Evolutionary conservation across 1,140 invertebrate species (phyloP), one percentile per base, ranked within the genome.

Genomic region (Melipona quadrifasciata): DNA sequence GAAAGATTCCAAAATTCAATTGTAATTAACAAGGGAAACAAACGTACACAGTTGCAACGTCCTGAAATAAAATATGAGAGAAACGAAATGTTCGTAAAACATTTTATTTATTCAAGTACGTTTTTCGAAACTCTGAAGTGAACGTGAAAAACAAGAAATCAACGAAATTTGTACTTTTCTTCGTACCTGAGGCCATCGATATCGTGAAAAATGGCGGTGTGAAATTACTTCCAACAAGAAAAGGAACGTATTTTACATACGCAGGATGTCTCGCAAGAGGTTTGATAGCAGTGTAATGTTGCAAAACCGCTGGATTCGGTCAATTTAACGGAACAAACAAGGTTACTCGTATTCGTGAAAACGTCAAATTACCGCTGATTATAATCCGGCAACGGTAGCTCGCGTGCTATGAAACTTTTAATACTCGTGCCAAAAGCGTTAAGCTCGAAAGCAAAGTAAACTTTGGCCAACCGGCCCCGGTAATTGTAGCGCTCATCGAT

Each of bases 321-420:
- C 83, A 78, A 79, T 78, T 71, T 71, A 57, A 16, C 39, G 55
- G 77, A 51, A 70, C 70, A 75, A 79, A 85, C 79, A 51, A 68
- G 79, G 72, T 78, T 71, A 65, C 73, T 65, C 55, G 82, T 58
- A 85, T 82, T 87, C 87, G 73, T 61, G 86, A 70, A 89, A 85
- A 85, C 78, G 86, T 88, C 82, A 80, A 81, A 87, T 87, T 87
- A 89, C 87, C 86, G 74, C 64, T 55, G 84, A 86, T 89, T 88
- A 88, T 88, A 82, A 88, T 88, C 84, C 84, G 70, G 58, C 74
- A 65, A 21, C 72, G 58, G 24, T 47, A 47, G 65, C 21, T 89
- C 72, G 87, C 87, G 87, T 89, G 87, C 82, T 79, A 17, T 67
- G 61, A 83, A 89, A 89, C 87, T 89, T 89, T 89, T 89, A 89